These are phyloP conservation scores for Zygaena filipendulae DNA, from an alignment of 2,888 invertebrate genomes.

Conservation along the genomic window DNA sequence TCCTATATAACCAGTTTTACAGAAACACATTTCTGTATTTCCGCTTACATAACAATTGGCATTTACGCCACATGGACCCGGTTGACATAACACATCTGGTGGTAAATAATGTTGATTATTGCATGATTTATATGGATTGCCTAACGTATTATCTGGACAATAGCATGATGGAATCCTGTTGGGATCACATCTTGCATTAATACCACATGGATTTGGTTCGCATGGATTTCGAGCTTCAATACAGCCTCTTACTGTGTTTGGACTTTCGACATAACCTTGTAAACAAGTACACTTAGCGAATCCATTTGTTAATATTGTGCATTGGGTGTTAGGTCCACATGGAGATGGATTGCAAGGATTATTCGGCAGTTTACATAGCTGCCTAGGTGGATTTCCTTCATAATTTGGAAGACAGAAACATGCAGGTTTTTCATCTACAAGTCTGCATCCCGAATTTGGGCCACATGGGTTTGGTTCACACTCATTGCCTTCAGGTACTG, in stretches of 20 bases:
- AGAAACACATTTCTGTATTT: constrained; percentile 87
- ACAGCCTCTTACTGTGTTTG: constrained; percentile 89
- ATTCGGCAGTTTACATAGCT: constrained; percentile 75
- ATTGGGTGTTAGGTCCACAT: constrained; percentile 90
- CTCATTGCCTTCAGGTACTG: constrained; percentile 89
- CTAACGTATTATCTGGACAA: constrained; percentile 84
- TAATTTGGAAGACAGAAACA: constrained; percentile 91
- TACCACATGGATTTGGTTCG: constrained; percentile 84
- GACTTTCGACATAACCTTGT: constrained; percentile 84
- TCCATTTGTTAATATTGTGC: constrained; percentile 79
- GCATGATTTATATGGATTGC: constrained; percentile 86
- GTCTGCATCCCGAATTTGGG: constrained; percentile 82
- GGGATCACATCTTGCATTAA: constrained; percentile 82
- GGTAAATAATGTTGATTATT: constrained; percentile 64
- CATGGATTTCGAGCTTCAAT: constrained; percentile 83
- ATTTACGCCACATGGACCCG: constrained; percentile 85
- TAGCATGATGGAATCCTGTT: constrained; percentile 83
- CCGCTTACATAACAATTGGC: constrained; percentile 86
- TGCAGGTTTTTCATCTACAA: constrained; percentile 77
- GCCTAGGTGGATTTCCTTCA: constrained; percentile 84
- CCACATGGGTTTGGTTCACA: constrained; percentile 88
- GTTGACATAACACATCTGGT: constrained; percentile 75
- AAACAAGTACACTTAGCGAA: constrained; percentile 90
- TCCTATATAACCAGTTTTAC: constrained; percentile 78
- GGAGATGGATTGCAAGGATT: constrained; percentile 88